Evolutionary conservation across 2,797 vertebrate species (phyloP), one percentile per base, ranked within the genome.

Genomic region (Spizella passerina): DNA sequence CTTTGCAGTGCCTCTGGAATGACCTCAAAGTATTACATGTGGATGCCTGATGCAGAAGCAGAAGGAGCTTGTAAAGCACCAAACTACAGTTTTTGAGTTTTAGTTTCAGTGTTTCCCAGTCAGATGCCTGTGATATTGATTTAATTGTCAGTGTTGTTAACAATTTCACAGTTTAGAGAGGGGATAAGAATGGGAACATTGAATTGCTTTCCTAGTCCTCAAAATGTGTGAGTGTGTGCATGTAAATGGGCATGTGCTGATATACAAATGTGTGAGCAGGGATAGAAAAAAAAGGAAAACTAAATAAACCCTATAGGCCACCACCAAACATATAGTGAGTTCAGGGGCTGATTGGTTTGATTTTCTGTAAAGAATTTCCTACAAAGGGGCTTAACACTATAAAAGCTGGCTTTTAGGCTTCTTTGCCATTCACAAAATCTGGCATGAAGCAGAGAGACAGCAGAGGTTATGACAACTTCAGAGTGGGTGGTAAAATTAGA

Each of bases 401-500:
- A 53, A 61, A 84, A 39, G 9, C 20, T 57, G 29, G 5, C 7
- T 61, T 79, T 47, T 39, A 46, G 65, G 34, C 11, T 78, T 64
- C n/a, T 96, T 59, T 70, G 41, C 20, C 20, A 32, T 80, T 86
- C 76, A 87, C 23, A 91, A 69, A 85, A 69, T 47, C 65, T 76
- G 79, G 11, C 5, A 1, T 17, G 43, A 79, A 73, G n/a, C 53
- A 52, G 49, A 85, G 36, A 81, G 65, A 39, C 72, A 61, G 61
- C 69, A 72, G 61, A 93, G 55, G 73, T 75, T 81, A 50, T 32
- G 82, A 46, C 29, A 80, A 3, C 44, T 85, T 89, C 73, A 59
- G 75, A 83, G 84, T 49, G 72, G 69, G 86, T 59, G 79, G 76
- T 65, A 87, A 96, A 84, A 92, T 92, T 57, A 90, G 75, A 68